Evolutionary conservation across 2,113 vertebrate genomes (phyloP), one percentile per base, ranked within the genome.

Genomic region (Scomber japonicus): DNA sequence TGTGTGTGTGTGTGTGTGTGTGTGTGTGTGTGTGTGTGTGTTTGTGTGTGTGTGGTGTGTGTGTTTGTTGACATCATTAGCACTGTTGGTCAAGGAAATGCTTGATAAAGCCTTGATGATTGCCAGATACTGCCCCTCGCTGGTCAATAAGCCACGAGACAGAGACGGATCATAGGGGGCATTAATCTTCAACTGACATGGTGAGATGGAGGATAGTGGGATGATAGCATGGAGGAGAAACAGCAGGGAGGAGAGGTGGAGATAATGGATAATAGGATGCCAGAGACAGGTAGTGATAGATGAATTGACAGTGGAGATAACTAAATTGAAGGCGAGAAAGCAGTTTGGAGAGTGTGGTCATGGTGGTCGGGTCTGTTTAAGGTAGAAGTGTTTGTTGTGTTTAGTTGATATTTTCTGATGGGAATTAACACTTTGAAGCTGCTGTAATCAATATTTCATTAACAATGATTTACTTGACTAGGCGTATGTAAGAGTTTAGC

Each of bases 21-120:
- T 27, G 24, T 27, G 24, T 27, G 24, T 27, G 24, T 27, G 24
- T 27, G 24, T 24, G 24, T 24, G 24, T 24, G 24, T 24, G 24
- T 24, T 1, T 24, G 24, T 24, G 24, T 24, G 24, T 24, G 24
- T 24, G 24, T 24, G 24, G 70, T 71, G 45, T 56, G 61, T 62
- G 81, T 78, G 77, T 81, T 66, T 90, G 82, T 84, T 70, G 75
- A 88, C 78, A 86, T 82, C 80, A 84, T 87, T 82, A 84, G 77
- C 82, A 71, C 78, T 63, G 80, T 76, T 87, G 84, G 83, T 85
- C 31, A 61, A 79, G 74, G 87, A 90, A 88, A 87, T 61, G 27
- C 82, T 82, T 84, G 87, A 90, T 90, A 89, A 91, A 82, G 61
- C 67, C 76, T 91, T 90, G 92, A 91, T 76, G 53, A 71, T 88